Conservation (phyloP, 2,113 vertebrate species). For the Dipodomys ordii region DNA sequence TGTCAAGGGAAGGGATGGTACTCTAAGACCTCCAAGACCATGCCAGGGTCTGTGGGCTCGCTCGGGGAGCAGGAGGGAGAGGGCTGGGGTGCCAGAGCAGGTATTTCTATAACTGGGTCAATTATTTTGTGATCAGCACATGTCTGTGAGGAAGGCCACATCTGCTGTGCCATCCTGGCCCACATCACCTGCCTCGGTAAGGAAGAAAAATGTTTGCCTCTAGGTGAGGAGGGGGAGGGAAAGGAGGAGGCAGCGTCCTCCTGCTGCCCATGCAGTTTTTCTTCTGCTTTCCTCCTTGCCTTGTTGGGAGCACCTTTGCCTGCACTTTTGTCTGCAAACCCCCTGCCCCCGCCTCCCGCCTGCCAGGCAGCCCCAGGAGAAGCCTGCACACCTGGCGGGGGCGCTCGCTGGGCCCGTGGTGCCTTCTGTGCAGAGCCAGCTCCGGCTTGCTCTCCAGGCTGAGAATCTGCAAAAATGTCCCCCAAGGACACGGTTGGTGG, state of each 20-base stretch:
- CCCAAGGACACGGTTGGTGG: rapidly evolving
- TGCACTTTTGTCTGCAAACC: conserved; percentile 38
- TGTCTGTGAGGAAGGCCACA: conserved; percentile 64
- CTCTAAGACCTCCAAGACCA: not conserved
- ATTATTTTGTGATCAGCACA: conserved; percentile 71
- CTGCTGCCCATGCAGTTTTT: conserved; percentile 68
- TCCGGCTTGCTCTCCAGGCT: not conserved
- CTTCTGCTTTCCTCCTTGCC: conserved; percentile 72
- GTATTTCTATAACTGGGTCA: conserved; percentile 77
- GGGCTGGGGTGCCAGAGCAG: not conserved
- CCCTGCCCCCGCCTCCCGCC: conserved; percentile 19
- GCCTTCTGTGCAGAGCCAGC: not conserved
- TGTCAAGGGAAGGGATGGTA: rapidly evolving
- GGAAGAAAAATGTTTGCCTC: conserved; percentile 63
- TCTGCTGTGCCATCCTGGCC: conserved; percentile 60
- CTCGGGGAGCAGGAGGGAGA: rapidly evolving
- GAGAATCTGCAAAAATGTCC: not conserved
- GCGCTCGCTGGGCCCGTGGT: not conserved
- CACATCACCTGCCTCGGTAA: conserved; percentile 71
- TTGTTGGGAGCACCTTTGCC: conserved; percentile 56
- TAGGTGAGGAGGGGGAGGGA: not conserved
- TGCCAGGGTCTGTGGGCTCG: not conserved
- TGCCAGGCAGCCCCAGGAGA: conserved; percentile 55
- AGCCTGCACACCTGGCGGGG: conserved; percentile 31
- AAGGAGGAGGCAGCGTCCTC: conserved; percentile 24